A percentile compares a stretch with the other conserved stretches of the same genome.
Evolutionary conservation across 2,888 invertebrate species (phyloP).

Genomic region (Chromoteleia sp.): DNA sequence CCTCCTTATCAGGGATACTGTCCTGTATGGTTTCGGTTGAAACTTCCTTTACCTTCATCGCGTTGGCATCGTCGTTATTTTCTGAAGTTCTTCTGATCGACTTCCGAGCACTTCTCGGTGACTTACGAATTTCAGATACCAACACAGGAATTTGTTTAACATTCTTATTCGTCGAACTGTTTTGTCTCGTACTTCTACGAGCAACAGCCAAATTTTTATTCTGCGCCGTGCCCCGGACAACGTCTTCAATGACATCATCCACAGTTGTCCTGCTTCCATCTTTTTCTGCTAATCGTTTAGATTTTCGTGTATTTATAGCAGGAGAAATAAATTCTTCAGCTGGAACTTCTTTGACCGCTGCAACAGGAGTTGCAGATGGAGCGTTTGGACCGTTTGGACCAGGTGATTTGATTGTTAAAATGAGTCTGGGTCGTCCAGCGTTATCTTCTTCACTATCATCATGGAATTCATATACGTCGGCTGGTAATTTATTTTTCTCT

Average conservation of each 20-base stretch:
- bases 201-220: conserved; percentile 84
- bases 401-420: conserved; percentile 92
- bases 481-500: conserved; percentile 87
- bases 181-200: conserved; percentile 87
- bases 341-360: conserved; percentile 85
- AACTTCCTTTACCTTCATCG: conserved; percentile 85
- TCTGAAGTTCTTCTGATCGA: conserved; percentile 88
- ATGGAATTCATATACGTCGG: conserved; percentile 95
- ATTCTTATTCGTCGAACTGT: conserved; percentile 79
- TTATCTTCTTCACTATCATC: conserved; percentile 93
- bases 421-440: conserved; percentile 89
- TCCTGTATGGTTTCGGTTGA: conserved; percentile 61
- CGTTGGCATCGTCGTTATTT: conserved; percentile 87
- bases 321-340: conserved; percentile 87
- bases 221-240: conserved; percentile 89
- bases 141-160: conserved; percentile 70
- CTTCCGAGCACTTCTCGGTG: conserved; percentile 88
- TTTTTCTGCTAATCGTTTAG: conserved; percentile 91
- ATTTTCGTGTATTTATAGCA: conserved; percentile 90
- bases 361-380: conserved; percentile 82
- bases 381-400: conserved; percentile 84
- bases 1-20: conserved; percentile 64
- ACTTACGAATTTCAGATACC: conserved; percentile 85
- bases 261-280: conserved; percentile 91
- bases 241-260: conserved; percentile 96